These are phyloP conservation scores for Parasteatoda lunata DNA, from an alignment of 2,888 invertebrate genomes.

Conservation along the genomic window DNA sequence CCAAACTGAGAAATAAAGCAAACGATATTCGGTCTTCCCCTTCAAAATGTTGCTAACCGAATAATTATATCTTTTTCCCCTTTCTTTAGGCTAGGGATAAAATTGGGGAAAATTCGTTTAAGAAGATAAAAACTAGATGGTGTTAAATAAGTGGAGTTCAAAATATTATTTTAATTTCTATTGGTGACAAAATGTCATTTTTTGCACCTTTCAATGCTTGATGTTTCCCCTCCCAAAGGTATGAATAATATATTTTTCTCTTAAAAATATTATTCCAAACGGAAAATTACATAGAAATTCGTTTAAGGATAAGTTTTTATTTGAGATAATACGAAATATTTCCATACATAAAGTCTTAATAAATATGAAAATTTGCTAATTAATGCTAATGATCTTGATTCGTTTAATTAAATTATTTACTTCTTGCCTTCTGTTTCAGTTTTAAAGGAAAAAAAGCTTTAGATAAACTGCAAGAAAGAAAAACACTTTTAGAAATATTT, in stretches of 20 bases:
- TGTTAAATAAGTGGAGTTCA: constrained; percentile 35
- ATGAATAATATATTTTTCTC: constrained; percentile 34
- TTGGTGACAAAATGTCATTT: constrained; percentile 51
- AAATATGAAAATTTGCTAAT: background rate
- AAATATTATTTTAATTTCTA: constrained; percentile 28
- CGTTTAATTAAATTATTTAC: constrained; percentile 1
- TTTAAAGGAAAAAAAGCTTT: background rate
- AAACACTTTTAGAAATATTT: no score
- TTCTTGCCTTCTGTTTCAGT: background rate
- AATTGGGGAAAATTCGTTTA: constrained; percentile 41
- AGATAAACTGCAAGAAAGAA: no score
- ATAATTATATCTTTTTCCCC: constrained; percentile 26
- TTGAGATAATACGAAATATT: no score
- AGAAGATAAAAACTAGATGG: constrained; percentile 21
- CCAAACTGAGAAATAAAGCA: constrained; percentile 55
- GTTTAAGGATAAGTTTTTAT: no score
- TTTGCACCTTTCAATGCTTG: constrained; percentile 18
- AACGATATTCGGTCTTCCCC: constrained; percentile 57
- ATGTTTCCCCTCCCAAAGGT: constrained; percentile 30
- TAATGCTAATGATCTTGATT: background rate
- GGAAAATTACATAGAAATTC: no score
- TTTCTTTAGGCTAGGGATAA: constrained; percentile 9
- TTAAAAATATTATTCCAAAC: background rate
- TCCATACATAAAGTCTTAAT: no score
- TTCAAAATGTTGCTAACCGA: constrained; percentile 53